These are phyloP conservation scores for Rhinichthys osculus DNA, from an alignment of 2,797 vertebrate genomes.

Conservation along the genomic window DNA sequence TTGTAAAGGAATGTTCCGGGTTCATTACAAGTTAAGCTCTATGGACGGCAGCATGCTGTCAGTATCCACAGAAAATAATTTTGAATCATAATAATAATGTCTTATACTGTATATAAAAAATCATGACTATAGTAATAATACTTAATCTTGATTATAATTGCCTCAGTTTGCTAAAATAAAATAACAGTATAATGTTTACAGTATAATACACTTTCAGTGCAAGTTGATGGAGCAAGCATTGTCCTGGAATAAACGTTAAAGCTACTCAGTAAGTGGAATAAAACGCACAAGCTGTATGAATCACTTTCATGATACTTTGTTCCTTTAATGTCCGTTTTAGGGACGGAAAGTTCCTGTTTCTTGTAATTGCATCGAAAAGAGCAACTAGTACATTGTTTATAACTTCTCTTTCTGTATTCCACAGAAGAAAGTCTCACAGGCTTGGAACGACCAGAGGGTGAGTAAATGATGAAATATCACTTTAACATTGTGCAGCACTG, in stretches of 20 bases:
- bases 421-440: too few species aligned
- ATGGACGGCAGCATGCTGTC: not conserved
- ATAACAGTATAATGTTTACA: not conserved
- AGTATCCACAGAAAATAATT: not conserved
- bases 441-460: not conserved
- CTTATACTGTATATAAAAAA: not conserved
- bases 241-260: not conserved
- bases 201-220: not conserved
- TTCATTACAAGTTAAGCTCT: not conserved
- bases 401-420: not conserved
- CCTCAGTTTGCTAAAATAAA: not conserved
- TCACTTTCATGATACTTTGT: not conserved
- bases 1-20: not conserved
- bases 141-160: not conserved
- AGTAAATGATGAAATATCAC: not conserved
- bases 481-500: conserved; percentile 43
- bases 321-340: not conserved
- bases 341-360: not conserved
- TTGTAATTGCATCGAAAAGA: not conserved
- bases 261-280: not conserved
- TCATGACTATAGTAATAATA: not conserved
- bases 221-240: not conserved
- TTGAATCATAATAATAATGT: not conserved
- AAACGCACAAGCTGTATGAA: too few species aligned
- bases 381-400: not conserved